These are phyloP conservation scores for Philaenus spumarius DNA, from an alignment of 1,140 invertebrate species.

Conservation along the genomic window DNA sequence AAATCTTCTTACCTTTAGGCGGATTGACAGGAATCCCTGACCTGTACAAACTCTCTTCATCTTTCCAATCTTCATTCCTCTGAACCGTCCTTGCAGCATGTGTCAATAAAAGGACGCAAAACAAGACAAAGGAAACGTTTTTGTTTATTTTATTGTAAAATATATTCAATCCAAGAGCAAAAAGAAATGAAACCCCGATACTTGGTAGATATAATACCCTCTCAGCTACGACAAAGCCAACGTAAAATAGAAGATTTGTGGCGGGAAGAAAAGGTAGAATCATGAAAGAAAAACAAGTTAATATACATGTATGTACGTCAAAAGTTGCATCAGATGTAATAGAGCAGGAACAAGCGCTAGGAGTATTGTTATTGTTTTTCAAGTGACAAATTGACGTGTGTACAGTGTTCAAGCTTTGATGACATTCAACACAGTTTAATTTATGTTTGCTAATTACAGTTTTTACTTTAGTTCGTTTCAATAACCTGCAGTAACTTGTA, in stretches of 20 bases:
- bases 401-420: no score
- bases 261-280: slow-evolving; percentile 90
- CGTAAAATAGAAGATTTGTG: slow-evolving; percentile 90
- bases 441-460: no score
- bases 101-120: slow-evolving; percentile 47
- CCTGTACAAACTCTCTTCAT: slow-evolving; percentile 88
- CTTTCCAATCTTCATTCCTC: slow-evolving; percentile 84
- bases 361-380: no score
- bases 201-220: slow-evolving; percentile 91
- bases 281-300: slow-evolving; percentile 56
- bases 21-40: slow-evolving; percentile 90
- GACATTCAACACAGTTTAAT: no score
- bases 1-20: slow-evolving; percentile 99
- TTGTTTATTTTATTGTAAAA: slow-evolving; percentile 36
- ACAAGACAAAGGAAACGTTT: slow-evolving; percentile 33
- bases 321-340: no score
- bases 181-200: slow-evolving; percentile 86
- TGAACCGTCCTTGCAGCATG: slow-evolving; percentile 65
- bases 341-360: no score
- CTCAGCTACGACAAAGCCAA: slow-evolving; percentile 96
- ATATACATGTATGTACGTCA: no score
- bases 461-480: no score
- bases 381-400: no score
- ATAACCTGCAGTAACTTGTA: no score
- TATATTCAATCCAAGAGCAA: slow-evolving; percentile 55